Conservation (phyloP, 2,888 invertebrate genomes). For the Orchestes rusci region DNA sequence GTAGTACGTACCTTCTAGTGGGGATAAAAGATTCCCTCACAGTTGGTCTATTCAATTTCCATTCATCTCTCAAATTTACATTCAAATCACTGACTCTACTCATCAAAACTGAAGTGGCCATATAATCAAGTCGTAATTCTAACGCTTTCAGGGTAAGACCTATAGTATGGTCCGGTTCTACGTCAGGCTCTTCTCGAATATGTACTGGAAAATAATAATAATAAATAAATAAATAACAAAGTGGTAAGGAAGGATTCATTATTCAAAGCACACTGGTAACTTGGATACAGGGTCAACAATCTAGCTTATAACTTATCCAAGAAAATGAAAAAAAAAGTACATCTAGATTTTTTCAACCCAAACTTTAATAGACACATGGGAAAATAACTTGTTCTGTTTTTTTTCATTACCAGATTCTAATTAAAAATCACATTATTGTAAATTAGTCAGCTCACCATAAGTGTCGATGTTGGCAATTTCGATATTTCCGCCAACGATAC, state of each 20-base stretch:
- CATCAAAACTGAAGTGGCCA: conserved; percentile 95
- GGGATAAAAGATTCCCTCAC: conserved; percentile 52
- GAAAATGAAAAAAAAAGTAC: no score
- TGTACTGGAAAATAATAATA: conserved; percentile 71
- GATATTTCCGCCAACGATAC: conserved; percentile 95
- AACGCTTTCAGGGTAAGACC: conserved; percentile 76
- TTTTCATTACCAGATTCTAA: no score
- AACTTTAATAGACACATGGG: no score
- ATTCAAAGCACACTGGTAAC: no score
- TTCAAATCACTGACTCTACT: conserved; percentile 77
- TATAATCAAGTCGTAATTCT: conserved; percentile 91
- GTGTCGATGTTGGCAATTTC: conserved; percentile 85
- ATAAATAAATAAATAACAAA: no score
- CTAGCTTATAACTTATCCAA: no score
- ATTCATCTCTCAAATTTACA: conserved; percentile 79
- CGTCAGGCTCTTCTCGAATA: conserved; percentile 82
- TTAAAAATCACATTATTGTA: no score
- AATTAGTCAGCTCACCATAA: conserved; percentile 63
- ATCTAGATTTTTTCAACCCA: no score
- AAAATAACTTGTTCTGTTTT: no score
- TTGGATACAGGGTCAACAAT: no score
- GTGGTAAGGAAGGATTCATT: no score
- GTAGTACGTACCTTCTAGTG: conserved; percentile 49
- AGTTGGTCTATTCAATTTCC: conserved; percentile 58
- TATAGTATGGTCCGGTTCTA: conserved; percentile 72